phyloP scores from a whole-genome alignment of 2,113 vertebrate species.

The Tetraodon nigroviridis region DNA sequence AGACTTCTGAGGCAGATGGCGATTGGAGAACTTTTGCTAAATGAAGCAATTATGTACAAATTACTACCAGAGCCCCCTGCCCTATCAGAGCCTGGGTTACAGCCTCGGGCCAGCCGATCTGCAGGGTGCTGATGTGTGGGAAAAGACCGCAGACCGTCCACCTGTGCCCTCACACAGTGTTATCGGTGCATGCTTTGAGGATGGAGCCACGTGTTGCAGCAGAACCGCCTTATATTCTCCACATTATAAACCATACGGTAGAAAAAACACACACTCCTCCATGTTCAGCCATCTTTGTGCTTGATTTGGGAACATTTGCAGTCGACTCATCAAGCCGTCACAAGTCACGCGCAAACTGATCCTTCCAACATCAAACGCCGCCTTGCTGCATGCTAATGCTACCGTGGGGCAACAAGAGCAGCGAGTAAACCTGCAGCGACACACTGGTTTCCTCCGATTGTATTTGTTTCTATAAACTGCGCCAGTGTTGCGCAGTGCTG shows the following conservation, averaged over 20 bases:
- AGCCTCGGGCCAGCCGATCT: constrained; percentile 42
- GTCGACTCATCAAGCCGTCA: constrained; percentile 14
- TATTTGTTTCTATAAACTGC: constrained; percentile 63
- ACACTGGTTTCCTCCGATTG: constrained; percentile 13
- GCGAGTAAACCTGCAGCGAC: constrained; percentile 12
- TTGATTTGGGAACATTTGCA: constrained; percentile 23
- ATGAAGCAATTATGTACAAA: constrained; percentile 63
- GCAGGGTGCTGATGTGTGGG: constrained; percentile 51
- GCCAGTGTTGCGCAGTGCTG: constrained; percentile 30
- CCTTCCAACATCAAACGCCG: constrained; percentile 33
- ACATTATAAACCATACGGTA: too few relatives aligned
- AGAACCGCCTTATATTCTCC: background rate
- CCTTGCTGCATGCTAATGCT: constrained; percentile 46
- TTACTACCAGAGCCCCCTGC: constrained; percentile 56
- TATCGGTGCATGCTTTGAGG: constrained; percentile 6
- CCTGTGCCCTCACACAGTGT: constrained; percentile 31
- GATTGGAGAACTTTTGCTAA: constrained; percentile 50
- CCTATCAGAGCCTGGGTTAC: constrained; percentile 32
- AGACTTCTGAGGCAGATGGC: constrained; percentile 40
- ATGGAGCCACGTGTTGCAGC: constrained; percentile 27
- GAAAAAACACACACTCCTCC: too few relatives aligned
- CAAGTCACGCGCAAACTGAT: constrained; percentile 34
- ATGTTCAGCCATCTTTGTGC: too few relatives aligned
- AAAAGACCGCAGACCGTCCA: constrained; percentile 39
- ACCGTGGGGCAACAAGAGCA: constrained; percentile 6